Base-by-base conservation (phyloP, 1,140 invertebrate genomes). In the Papilio aristodemus region DNA sequence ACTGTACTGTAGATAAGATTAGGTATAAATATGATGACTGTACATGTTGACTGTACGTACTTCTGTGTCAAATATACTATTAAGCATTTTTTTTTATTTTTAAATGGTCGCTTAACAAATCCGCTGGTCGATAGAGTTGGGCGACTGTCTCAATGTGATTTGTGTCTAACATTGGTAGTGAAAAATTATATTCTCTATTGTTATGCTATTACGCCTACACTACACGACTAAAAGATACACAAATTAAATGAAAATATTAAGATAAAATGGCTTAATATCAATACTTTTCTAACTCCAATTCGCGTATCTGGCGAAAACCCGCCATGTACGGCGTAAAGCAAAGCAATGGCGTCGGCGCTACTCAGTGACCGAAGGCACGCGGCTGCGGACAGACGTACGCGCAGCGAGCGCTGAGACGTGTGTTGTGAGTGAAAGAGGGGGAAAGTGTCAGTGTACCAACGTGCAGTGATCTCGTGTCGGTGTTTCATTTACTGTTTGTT, bases 271-370 rank as follows among this genome's bases (percentile, higher is more conserved):
- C 32, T 59, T 58, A 22, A 1, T 14, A 36, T 14, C 4, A 36
- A 32, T 5, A 59, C 6, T 17, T 59, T 36, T 4, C 13, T 27
- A 59, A 36, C 57, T 17, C 57, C 4, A 59, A 59, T 32, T 32
- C 57, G 57, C 57, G 32, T 59, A 59, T 59, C 57, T 59, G 57
- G 57, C 57, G 57, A 59, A 59, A 36, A 59, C 3, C 57, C 13
- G 25, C 57, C 57, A 59, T 59, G 1, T 59, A 59, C 57, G 57
- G 57, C 13, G n/a, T 36, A 59, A 59, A 36, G 13, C n/a, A 17
- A 25, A 50, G 17, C 17, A 50, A 50, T 50, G 25, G 57, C 57
- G 57, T 59, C 54, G 25, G 57, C 57, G 57, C 32, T 22, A 57
- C 4, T 57, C 14, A 32, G 57, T 36, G 27, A 59, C 19, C 57